Conservation (phyloP, 2,888 invertebrate genomes). For the Phasia obesa region DNA sequence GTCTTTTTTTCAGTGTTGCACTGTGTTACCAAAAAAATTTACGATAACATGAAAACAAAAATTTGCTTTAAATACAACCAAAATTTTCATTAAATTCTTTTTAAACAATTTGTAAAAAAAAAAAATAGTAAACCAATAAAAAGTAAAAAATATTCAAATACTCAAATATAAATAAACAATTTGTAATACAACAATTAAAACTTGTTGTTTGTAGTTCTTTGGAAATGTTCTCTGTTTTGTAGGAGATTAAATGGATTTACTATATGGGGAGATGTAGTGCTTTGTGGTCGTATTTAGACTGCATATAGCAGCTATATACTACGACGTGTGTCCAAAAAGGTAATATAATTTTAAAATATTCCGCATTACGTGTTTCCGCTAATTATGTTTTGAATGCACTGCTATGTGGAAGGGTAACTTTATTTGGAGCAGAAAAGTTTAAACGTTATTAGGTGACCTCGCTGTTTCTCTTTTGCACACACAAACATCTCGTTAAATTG, state of each 20-base stretch:
- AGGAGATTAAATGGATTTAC: slow-evolving; percentile 58
- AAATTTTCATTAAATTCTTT: too few species aligned
- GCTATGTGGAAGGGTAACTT: too few species aligned
- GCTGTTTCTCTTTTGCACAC: too few species aligned
- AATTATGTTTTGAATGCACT: too few species aligned
- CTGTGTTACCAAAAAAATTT: too few species aligned
- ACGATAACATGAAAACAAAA: background rate
- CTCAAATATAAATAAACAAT: slow-evolving; percentile 34
- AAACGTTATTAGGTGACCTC: too few species aligned
- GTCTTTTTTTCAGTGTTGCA: too few species aligned
- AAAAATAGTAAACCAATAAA: slow-evolving; percentile 17
- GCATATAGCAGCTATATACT: background rate
- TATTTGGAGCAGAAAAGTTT: too few species aligned
- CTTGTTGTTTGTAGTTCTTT: slow-evolving; percentile 8
- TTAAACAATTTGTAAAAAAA: slow-evolving; percentile 1
- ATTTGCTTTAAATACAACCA: slow-evolving; percentile 4
- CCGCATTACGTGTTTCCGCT: too few species aligned
- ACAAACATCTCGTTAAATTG: too few species aligned
- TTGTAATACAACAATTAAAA: slow-evolving; percentile 26
- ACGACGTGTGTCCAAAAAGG: background rate
- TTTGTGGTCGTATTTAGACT: slow-evolving; percentile 6
- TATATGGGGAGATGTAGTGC: slow-evolving; percentile 14
- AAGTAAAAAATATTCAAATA: slow-evolving; percentile 14
- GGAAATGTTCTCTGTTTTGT: slow-evolving; percentile 30
- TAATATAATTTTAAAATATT: background rate